Base-by-base conservation (phyloP, 2,113 vertebrate genomes). In the Thermophis baileyi region DNA sequence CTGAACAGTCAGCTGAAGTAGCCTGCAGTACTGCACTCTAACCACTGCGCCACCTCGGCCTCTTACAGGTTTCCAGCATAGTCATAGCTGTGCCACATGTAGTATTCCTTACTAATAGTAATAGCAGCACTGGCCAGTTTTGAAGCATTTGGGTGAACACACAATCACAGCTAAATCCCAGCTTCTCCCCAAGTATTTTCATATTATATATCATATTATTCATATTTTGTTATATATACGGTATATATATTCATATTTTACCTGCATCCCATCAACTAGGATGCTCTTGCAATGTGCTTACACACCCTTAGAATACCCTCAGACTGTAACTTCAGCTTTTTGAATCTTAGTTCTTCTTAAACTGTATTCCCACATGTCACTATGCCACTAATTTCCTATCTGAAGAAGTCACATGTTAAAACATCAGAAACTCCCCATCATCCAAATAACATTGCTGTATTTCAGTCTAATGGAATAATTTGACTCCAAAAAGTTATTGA, bases 381-480 rank as follows among this genome's bases (percentile, higher is more conserved):
- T 27, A 22, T n/a, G 47, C 53, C 53, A 27, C 55, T 74, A 74
- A 57, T 88, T 50, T 89, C 54, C 22, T 88, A 55, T 60, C 63
- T 60, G 14, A 24, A 89, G 46, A 27, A 35, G 44, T 89, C 69
- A 85, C 44, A 57, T 85, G n/a, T 86, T 91, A 10, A 87, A 89
- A 53, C 8, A 57, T 30, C 89, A 87, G 54, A 69, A 30, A 91
- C 18, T n/a, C 22, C 53, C 27, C 30, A 49, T 49, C 81, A 40
- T 27, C 24, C n/a, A 91, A 92, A 92, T 55, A 44, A 54, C 30
- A 49, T 89, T 92, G 55, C 90, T 85, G 74, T 88, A 92, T 88
- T 94, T 57, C 55, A 81, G 60, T 50, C 85, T 50, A 90, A 92
- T 40, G 49, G 57, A 87, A 90, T 60, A 92, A 89, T 86, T 30